Evolutionary conservation across 2,888 invertebrate genomes (phyloP).

Genomic region (Camptogramma bilineatum): DNA sequence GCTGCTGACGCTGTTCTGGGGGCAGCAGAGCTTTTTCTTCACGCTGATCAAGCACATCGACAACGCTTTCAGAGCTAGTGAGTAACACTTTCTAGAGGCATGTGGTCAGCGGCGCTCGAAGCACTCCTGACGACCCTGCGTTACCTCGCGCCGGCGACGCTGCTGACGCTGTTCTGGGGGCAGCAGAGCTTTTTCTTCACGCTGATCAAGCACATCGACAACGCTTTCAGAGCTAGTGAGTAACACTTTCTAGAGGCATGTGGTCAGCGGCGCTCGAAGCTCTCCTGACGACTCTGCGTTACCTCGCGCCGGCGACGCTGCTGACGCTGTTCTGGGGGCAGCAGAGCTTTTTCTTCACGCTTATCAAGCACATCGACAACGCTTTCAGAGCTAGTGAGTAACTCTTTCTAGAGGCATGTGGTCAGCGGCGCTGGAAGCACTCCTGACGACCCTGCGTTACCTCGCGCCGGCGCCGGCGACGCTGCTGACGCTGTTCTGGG

Average conservation of each 20-base stretch:
- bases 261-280: conserved; percentile 78
- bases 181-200: conserved; percentile 83
- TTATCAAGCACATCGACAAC: conserved; percentile 82
- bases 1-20: conserved; percentile 83
- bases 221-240: conserved; percentile 84
- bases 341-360: conserved; percentile 80
- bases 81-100: conserved; percentile 74
- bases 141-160: conserved; percentile 84
- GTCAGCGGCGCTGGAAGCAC: conserved; percentile 74
- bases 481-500: conserved; percentile 83
- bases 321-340: conserved; percentile 84
- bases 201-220: conserved; percentile 82
- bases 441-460: conserved; percentile 82
- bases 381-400: conserved; percentile 83
- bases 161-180: conserved; percentile 84
- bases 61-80: conserved; percentile 83
- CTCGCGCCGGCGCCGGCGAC: conserved; percentile 85
- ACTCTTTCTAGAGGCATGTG: conserved; percentile 80
- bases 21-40: conserved; percentile 82
- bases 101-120: conserved; percentile 80
- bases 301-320: conserved; percentile 84
- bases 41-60: conserved; percentile 82
- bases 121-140: conserved; percentile 81
- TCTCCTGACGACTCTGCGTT: conserved; percentile 80
- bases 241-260: conserved; percentile 75